Conservation (phyloP, 2,888 invertebrate genomes). For the Himalopsyche anomala region DNA sequence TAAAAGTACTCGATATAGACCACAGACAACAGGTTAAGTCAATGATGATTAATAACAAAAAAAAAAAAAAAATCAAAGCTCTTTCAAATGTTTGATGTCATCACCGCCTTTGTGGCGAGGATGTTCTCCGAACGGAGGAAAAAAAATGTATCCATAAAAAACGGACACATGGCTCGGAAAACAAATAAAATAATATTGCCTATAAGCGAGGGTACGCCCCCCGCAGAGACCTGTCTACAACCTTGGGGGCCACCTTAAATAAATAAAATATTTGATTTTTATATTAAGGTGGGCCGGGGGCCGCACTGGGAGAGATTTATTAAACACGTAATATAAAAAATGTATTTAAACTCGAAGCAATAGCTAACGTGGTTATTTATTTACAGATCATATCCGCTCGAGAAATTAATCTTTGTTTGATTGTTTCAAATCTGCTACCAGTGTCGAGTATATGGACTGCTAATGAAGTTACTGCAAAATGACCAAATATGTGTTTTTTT, state of each 20-base stretch:
- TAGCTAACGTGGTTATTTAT: no score
- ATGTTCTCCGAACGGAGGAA: not conserved
- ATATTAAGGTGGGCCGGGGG: conserved; percentile 25
- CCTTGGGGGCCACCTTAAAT: conserved; percentile 34
- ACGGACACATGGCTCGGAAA: not conserved
- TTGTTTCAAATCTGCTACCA: no score
- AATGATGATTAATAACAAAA: no score
- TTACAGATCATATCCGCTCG: no score
- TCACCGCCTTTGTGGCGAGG: not conserved
- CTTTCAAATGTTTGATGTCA: not conserved
- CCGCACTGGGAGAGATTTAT: conserved; percentile 1
- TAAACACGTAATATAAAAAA: not conserved
- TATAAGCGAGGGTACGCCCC: conserved; percentile 46
- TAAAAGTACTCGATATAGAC: no score
- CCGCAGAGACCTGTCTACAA: conserved; percentile 56
- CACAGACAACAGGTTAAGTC: no score
- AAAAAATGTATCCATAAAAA: not conserved
- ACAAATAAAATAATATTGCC: conserved; percentile 34
- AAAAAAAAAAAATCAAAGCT: no score
- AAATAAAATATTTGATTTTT: conserved; percentile 30
- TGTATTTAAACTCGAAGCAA: no score
- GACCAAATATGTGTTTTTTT: no score
- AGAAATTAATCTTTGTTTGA: no score
- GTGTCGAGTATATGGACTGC: no score
- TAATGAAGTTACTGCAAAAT: no score